Percentiles rank a stretch among this genome's conserved stretches.
Evolutionary conservation across 1,140 invertebrate genomes (phyloP).

Genomic region (Sipha flava): DNA sequence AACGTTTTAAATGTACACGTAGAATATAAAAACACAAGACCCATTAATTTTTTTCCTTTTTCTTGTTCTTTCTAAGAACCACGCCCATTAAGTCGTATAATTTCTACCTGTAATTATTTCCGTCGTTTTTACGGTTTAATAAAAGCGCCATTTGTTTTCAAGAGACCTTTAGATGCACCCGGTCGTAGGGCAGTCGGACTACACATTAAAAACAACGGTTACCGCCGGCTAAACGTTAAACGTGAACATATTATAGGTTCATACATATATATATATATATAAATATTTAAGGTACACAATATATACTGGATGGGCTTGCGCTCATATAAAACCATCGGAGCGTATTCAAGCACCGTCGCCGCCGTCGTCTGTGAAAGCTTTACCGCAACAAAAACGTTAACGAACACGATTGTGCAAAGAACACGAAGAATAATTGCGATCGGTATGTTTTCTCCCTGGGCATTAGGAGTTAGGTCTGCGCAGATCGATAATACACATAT

Average conservation of each 20-base stretch:
- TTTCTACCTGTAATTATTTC: background rate
- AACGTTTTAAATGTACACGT: no score
- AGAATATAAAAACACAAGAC: background rate
- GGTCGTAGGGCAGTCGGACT: background rate
- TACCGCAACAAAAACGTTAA: background rate
- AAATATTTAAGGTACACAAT: background rate
- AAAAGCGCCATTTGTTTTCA: background rate
- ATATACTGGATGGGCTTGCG: background rate
- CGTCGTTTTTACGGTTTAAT: background rate
- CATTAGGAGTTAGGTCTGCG: no score
- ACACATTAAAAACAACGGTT: constrained; percentile 8
- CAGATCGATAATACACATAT: no score
- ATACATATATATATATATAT: no score
- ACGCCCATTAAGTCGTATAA: background rate
- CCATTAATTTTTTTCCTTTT: background rate
- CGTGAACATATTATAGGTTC: background rate
- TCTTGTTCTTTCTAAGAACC: no score
- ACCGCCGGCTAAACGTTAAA: background rate
- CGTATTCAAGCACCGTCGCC: background rate
- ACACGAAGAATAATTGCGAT: background rate
- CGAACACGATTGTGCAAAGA: background rate
- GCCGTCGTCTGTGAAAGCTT: background rate
- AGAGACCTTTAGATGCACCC: background rate
- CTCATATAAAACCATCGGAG: background rate
- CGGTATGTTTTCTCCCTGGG: no score